Evolutionary conservation across 2,113 vertebrate genomes (phyloP).

Genomic region (Cyphomyrus discorhynchus): DNA sequence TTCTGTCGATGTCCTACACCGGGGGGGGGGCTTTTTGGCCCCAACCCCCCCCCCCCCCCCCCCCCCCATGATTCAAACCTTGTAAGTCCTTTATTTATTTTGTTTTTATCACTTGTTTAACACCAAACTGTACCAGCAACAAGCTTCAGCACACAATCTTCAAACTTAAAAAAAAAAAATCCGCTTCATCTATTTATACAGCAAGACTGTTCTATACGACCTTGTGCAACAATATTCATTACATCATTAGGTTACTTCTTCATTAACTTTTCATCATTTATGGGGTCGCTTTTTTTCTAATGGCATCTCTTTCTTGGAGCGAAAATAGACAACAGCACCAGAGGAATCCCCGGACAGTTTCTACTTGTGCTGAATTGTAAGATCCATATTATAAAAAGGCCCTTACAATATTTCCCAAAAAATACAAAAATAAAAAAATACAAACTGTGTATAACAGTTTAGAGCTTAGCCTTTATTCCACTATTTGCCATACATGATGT

Average conservation of each 20-base stretch:
- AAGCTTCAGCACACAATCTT: not conserved
- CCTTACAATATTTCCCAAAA: not conserved
- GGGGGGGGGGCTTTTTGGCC: too few relatives aligned
- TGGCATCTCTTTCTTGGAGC: constrained; percentile 41
- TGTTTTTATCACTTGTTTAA: constrained; percentile 4
- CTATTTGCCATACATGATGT: not conserved
- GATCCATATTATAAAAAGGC: not conserved
- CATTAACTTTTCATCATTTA: constrained; percentile 77
- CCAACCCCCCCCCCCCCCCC: too few relatives aligned
- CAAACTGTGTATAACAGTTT: not conserved
- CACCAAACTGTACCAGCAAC: not conserved
- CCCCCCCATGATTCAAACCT: not conserved
- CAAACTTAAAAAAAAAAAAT: not conserved
- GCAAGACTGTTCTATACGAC: constrained; percentile 52
- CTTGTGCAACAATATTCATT: constrained; percentile 69
- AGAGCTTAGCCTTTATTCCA: not conserved
- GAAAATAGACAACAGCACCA: not conserved
- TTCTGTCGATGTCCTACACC: too few relatives aligned
- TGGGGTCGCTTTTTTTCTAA: constrained; percentile 50
- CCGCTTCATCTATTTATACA: not conserved
- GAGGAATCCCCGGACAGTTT: not conserved
- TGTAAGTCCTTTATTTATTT: not conserved
- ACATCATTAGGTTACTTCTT: constrained; percentile 76
- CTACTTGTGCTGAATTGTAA: not conserved
- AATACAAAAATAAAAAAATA: not conserved